Base-by-base conservation (phyloP, 2,888 invertebrate species). In the Criorhina ranunculi region DNA sequence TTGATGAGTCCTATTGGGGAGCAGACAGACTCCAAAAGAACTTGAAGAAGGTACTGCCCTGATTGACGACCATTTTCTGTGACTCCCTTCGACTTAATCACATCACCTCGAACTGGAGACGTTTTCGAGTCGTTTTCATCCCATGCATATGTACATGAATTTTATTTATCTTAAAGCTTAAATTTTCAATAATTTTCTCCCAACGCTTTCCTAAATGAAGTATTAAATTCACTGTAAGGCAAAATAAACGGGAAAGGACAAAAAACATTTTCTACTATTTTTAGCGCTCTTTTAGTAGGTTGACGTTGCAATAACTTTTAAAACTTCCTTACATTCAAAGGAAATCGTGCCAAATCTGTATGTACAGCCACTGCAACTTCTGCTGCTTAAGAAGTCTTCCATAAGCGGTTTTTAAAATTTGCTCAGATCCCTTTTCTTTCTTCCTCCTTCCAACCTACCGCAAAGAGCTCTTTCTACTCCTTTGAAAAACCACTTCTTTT, bases 401-500 rank as follows among this genome's bases (percentile, higher is more conserved):
- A 15, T 35, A 77, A 77, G 51, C 67, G 42, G 15, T 69, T 44
- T 77, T 69, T 70, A 70, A 59, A 35, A 59, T 70, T 77, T 69
- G 53, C 60, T 55, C 53, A 69, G 69, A 76, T 40, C 8, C 33
- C 19, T 49, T 55, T 24, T 8, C 19, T 12, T 19, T 17, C 15
- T 37, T 49, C 19, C 24, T 15, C 9, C 31, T 33, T 53, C 24
- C 31, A 67, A 62, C 44, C 33, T 11, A 15, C 9, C 55, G 15
- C 31, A 12, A 66, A 33, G 31, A 49, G 37, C 9, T 12, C 37
- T 31, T 49, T 17, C 17, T 37, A 17, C 19, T 8, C 29, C 12
- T 57, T 46, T 40, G 31, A 33, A 8, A 29, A 37, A 15, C 19
- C 9, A 12, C 1, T 24, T 29, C 15, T 31, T 12, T 2, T 0